These are phyloP conservation scores for Paramisgurnus dabryanus DNA, from an alignment of 2,113 vertebrate species.

Conservation along the genomic window DNA sequence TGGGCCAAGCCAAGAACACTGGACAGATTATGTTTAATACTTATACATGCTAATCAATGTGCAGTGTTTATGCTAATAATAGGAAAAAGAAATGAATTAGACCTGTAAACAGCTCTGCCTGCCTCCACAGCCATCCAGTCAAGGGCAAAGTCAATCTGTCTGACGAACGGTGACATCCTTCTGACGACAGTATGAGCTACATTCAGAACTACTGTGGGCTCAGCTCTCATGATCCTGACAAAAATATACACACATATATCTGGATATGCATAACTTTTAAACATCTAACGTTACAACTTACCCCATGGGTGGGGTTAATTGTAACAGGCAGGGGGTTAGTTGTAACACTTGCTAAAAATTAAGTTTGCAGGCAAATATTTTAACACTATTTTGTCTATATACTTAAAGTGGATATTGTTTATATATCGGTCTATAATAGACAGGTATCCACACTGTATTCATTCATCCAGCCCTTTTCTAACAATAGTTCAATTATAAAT, in stretches of 20 bases:
- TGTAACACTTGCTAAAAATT: too few relatives aligned
- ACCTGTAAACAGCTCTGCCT: conserved; percentile 92
- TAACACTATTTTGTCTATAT: too few relatives aligned
- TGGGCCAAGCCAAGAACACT: background rate
- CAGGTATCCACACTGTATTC: too few relatives aligned
- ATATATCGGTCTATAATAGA: too few relatives aligned
- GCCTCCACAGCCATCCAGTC: conserved; percentile 98
- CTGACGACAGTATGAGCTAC: conserved; percentile 89
- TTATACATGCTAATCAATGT: background rate
- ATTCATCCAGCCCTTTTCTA: too few relatives aligned
- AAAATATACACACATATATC: conserved; percentile 16
- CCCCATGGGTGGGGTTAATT: too few relatives aligned
- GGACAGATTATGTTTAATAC: background rate
- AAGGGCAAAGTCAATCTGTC: conserved; percentile 93
- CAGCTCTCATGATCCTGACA: conserved; percentile 89
- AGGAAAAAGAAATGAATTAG: background rate
- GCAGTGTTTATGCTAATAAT: background rate
- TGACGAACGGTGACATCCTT: conserved; percentile 88
- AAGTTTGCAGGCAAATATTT: too few relatives aligned
- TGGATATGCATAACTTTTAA: background rate
- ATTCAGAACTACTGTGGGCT: conserved; percentile 84
- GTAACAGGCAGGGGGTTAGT: too few relatives aligned
- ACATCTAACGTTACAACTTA: too few relatives aligned
- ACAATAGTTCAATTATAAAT: too few relatives aligned
- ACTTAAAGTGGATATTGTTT: too few relatives aligned